phyloP scores from a whole-genome alignment of 2,888 invertebrate species.

The Diaprepes abbreviatus region DNA sequence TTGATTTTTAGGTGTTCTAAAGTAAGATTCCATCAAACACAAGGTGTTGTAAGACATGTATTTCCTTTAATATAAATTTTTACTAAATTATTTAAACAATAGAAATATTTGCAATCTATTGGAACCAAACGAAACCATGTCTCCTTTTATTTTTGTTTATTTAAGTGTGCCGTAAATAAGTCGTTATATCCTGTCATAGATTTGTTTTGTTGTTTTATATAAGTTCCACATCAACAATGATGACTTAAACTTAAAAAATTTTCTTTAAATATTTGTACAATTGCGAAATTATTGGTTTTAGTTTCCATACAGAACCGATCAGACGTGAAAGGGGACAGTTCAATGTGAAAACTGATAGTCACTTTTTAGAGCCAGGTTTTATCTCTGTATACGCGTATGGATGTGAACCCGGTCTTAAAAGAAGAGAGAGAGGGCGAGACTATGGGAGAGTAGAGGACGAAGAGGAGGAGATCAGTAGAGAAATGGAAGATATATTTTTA shows the following conservation, averaged over 20 bases:
- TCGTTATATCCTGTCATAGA: not conserved
- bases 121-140: not conserved
- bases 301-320: conserved; percentile 79
- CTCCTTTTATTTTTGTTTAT: not conserved
- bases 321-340: conserved; percentile 78
- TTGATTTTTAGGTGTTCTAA: too few relatives aligned
- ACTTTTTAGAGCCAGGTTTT: conserved; percentile 87
- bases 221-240: too few relatives aligned
- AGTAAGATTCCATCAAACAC: not conserved
- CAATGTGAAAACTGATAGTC: conserved; percentile 84
- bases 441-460: conserved; percentile 60
- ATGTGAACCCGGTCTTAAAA: conserved; percentile 71
- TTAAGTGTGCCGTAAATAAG: not conserved
- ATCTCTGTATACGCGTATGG: conserved; percentile 89
- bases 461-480: conserved; percentile 78
- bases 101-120: not conserved
- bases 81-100: not conserved
- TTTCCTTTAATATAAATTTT: not conserved
- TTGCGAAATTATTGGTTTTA: conserved; percentile 49
- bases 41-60: not conserved
- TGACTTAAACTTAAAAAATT: too few relatives aligned
- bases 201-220: not conserved
- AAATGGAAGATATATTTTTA: conserved; percentile 88
- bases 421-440: conserved; percentile 53
- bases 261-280: conserved; percentile 14